These are phyloP conservation scores for Solea solea DNA, from an alignment of 2,113 vertebrate species.

Conservation along the genomic window DNA sequence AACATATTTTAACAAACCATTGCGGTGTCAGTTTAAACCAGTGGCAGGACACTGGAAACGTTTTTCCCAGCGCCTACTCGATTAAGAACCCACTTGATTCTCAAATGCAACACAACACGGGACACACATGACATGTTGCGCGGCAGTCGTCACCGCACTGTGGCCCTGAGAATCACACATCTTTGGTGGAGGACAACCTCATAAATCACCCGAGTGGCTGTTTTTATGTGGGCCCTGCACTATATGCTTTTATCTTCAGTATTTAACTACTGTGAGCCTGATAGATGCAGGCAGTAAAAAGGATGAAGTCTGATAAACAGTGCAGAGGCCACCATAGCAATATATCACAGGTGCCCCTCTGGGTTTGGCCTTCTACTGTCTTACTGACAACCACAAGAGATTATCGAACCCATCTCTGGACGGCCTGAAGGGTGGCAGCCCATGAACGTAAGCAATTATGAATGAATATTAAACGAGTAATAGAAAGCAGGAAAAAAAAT, in stretches of 20 bases:
- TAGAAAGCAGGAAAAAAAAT: too few species aligned
- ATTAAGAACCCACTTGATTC: neutral
- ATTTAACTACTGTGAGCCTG: conserved; percentile 62
- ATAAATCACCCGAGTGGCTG: conserved; percentile 62
- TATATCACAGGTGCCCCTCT: conserved; percentile 39
- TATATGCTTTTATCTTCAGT: conserved; percentile 64
- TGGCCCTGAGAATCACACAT: conserved; percentile 59
- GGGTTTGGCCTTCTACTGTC: conserved; percentile 40
- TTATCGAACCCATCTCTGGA: conserved; percentile 25
- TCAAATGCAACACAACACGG: conserved; percentile 6
- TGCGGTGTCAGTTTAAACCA: conserved; percentile 14
- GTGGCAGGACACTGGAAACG: neutral
- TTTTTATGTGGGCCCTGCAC: conserved; percentile 55
- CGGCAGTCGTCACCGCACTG: conserved; percentile 24
- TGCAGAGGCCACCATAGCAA: conserved; percentile 35
- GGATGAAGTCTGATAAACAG: conserved; percentile 61
- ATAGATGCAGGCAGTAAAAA: conserved; percentile 59
- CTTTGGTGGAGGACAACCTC: conserved; percentile 42
- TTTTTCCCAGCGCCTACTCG: neutral
- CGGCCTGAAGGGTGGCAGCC: conserved; percentile 8
- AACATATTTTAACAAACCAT: conserved; percentile 37
- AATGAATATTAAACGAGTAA: neutral
- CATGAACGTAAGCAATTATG: neutral
- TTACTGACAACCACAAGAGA: conserved; percentile 6
- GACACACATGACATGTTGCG: conserved; percentile 25